These are phyloP conservation scores for Orestias chungarensis DNA, from an alignment of 2,797 vertebrate species.

Conservation along the genomic window DNA sequence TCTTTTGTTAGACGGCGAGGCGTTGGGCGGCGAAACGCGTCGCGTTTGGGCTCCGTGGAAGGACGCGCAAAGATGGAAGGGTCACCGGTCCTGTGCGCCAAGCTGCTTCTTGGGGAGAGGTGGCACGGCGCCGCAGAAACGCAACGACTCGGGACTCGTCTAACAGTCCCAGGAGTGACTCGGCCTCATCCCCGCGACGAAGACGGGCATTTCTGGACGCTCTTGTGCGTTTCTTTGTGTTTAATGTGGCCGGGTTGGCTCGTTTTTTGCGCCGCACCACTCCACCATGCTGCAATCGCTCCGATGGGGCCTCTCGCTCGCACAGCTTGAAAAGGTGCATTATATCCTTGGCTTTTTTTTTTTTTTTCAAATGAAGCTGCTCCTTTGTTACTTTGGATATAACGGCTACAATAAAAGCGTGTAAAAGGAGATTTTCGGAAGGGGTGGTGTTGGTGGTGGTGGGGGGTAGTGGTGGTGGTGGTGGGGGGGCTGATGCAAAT, in stretches of 20 bases:
- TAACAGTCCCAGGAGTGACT: slow-evolving; percentile 24
- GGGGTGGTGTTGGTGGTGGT: slow-evolving; percentile 75
- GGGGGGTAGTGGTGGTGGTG: slow-evolving; percentile 79
- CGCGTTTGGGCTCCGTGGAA: slow-evolving; percentile 57
- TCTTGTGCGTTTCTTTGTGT: slow-evolving; percentile 72
- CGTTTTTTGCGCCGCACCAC: slow-evolving; percentile 85
- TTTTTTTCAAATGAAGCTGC: slow-evolving; percentile 94
- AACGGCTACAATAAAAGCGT: slow-evolving; percentile 91
- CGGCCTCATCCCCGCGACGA: slow-evolving; percentile 13
- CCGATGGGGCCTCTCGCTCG: slow-evolving; percentile 86
- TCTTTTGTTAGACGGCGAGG: slow-evolving; percentile 35
- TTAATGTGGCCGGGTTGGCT: slow-evolving; percentile 76
- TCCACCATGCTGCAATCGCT: slow-evolving; percentile 84
- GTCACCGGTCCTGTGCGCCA: slow-evolving; percentile 81
- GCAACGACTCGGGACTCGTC: slow-evolving; percentile 48
- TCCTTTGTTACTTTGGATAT: slow-evolving; percentile 88
- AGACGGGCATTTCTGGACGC: slow-evolving; percentile 43
- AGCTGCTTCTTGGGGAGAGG: slow-evolving; percentile 80
- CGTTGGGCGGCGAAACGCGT: slow-evolving; percentile 9
- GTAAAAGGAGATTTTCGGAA: slow-evolving; percentile 91
- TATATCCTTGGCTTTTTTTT: slow-evolving; percentile 87
- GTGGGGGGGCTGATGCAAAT: slow-evolving; percentile 92
- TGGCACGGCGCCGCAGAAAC: slow-evolving; percentile 82
- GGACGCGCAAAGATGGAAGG: slow-evolving; percentile 88
- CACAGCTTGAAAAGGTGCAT: slow-evolving; percentile 90